A percentile compares a stretch with the other conserved stretches of the same genome.
Conservation (phyloP, 2,888 invertebrate genomes). For the Hydraecia micacea region DNA sequence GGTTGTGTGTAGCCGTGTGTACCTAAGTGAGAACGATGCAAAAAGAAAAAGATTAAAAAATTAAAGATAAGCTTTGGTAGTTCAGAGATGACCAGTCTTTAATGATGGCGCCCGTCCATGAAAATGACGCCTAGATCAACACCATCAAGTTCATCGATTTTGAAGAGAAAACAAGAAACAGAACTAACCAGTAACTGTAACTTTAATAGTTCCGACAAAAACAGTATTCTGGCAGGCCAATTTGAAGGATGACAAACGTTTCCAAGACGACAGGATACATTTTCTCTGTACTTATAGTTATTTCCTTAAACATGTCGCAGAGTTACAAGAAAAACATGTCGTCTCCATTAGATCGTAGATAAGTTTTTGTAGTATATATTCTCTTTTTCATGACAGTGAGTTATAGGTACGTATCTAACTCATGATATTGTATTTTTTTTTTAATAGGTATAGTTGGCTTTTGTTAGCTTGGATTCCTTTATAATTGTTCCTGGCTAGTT, state of each 20-base stretch:
- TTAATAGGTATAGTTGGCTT: neutral
- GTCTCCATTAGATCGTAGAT: neutral
- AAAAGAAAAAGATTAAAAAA: no score
- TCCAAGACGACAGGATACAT: conserved; percentile 13
- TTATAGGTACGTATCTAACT: neutral
- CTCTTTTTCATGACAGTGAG: conserved; percentile 11
- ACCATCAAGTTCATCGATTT: neutral
- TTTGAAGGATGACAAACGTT: conserved; percentile 23
- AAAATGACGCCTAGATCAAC: neutral
- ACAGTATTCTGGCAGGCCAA: neutral
- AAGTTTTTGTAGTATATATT: neutral
- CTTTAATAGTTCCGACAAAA: neutral
- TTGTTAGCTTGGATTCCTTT: neutral
- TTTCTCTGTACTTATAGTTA: neutral
- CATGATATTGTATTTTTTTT: neutral
- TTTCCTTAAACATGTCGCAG: neutral
- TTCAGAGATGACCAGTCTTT: neutral
- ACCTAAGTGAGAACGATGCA: no score
- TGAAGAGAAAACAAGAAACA: neutral
- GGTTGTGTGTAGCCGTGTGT: no score
- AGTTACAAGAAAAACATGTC: conserved; percentile 3
- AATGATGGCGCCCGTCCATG: no score
- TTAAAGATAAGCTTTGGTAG: neutral
- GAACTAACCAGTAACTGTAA: no score
- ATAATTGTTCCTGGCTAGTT: neutral